Evolutionary conservation across 2,113 vertebrate species (phyloP).

Genomic region (Tauraco erythrolophus): DNA sequence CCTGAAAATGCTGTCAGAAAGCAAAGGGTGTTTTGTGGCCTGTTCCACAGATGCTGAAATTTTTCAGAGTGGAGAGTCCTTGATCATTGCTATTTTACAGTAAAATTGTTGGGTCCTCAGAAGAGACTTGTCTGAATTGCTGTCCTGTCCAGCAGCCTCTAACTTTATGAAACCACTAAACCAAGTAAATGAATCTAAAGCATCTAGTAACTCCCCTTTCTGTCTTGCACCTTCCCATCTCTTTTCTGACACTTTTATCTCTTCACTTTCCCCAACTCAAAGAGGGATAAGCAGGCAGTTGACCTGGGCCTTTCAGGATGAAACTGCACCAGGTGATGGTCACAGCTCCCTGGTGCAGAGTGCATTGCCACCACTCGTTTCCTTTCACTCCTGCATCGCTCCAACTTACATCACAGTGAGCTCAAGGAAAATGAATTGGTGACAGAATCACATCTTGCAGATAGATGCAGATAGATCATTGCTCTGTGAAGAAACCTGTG

Average conservation of each 20-base stretch:
- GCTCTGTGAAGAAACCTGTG: neutral
- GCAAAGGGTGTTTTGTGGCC: neutral
- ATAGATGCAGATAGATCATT: neutral
- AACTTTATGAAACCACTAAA: neutral
- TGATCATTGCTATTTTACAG: neutral
- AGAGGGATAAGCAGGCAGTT: neutral
- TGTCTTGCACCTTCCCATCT: neutral
- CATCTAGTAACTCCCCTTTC: neutral
- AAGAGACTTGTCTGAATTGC: neutral
- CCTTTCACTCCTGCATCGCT: neutral
- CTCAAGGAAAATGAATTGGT: neutral
- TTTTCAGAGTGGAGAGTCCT: neutral
- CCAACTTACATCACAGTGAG: rapidly evolving
- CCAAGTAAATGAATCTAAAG: neutral
- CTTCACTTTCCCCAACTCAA: neutral
- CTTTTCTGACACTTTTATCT: neutral
- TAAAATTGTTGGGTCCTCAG: neutral
- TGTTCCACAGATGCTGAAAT: neutral
- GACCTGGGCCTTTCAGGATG: rapidly evolving
- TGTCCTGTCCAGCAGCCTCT: neutral
- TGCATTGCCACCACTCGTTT: rapidly evolving
- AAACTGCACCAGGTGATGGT: neutral
- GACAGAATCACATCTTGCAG: neutral
- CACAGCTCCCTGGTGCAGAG: neutral
- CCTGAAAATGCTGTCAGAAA: neutral